Percentiles rank a stretch among this genome's conserved stretches.
These are phyloP conservation scores for Dicrurus megarhynchus DNA, from an alignment of 2,113 vertebrate species.

Conservation along the genomic window DNA sequence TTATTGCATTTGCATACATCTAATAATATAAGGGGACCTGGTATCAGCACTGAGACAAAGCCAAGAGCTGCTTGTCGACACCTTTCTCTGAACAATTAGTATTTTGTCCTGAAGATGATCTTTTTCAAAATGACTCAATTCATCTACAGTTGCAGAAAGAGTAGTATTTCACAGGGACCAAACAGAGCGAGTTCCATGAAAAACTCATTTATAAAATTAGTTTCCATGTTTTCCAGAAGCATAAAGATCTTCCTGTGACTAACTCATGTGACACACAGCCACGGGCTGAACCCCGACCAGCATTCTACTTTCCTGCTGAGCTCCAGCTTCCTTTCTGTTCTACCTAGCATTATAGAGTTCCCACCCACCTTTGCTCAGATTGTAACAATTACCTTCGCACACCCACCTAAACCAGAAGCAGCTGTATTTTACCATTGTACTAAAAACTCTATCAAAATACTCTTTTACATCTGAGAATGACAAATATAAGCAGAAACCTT, in stretches of 20 bases:
- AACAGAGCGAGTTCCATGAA: neutral
- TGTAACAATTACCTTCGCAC: neutral
- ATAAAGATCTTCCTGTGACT: neutral
- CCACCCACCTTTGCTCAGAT: neutral
- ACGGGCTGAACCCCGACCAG: neutral
- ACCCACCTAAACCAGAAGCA: neutral
- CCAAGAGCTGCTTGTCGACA: neutral
- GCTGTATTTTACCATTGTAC: neutral
- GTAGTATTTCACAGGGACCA: neutral
- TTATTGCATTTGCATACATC: neutral
- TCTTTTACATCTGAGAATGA: neutral
- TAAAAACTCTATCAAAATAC: neutral
- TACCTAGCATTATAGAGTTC: accelerated
- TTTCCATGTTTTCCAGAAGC: neutral
- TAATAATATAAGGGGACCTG: neutral
- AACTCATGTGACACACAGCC: neutral
- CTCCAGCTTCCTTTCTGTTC: neutral
- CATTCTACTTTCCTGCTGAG: neutral
- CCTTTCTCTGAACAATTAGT: neutral
- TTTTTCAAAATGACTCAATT: neutral
- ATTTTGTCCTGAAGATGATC: neutral
- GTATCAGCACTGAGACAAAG: neutral
- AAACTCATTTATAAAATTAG: neutral
- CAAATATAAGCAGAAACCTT: neutral
- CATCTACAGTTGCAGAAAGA: neutral